Evolutionary conservation across 1,140 invertebrate genomes (phyloP).

Genomic region (Ostrea denselamellosa): DNA sequence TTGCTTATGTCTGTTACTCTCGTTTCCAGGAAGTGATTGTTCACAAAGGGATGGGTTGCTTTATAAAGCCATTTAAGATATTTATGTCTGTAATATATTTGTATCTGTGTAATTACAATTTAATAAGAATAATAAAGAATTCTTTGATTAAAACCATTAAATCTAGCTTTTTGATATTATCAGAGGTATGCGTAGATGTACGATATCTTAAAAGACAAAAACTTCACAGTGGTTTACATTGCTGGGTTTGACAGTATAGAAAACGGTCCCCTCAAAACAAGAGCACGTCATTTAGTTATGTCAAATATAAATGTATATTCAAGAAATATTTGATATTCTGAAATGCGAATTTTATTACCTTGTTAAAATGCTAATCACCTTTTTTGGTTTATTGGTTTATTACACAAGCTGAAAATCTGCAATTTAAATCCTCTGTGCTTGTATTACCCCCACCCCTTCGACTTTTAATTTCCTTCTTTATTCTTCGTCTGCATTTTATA

Average conservation of each 20-base stretch:
- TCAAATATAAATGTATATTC: not conserved
- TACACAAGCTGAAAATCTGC: not conserved
- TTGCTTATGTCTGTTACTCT: not conserved
- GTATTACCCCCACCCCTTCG: not conserved
- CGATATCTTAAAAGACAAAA: not conserved
- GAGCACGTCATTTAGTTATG: not conserved
- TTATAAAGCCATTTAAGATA: too few relatives aligned
- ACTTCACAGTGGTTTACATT: not conserved
- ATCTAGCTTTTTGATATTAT: not conserved
- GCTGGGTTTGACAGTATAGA: not conserved
- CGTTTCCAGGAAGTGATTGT: constrained; percentile 4
- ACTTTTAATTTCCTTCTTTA: not conserved
- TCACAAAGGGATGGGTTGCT: too few relatives aligned
- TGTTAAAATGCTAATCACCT: not conserved
- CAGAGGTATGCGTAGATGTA: not conserved
- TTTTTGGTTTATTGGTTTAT: constrained; percentile 23
- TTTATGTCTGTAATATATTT: too few relatives aligned
- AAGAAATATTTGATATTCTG: not conserved
- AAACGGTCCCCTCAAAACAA: not conserved
- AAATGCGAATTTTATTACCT: constrained; percentile 22
- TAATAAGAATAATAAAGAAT: not conserved
- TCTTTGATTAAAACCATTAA: not conserved
- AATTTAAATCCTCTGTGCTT: not conserved
- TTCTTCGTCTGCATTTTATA: constrained; percentile 15
- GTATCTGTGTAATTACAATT: too few relatives aligned